Evolutionary conservation across 30 jellyfish, hydroid and myxozoan species (phyloP), one percentile per base, ranked within the genome.

Genomic region (Hydractinia echinata): DNA sequence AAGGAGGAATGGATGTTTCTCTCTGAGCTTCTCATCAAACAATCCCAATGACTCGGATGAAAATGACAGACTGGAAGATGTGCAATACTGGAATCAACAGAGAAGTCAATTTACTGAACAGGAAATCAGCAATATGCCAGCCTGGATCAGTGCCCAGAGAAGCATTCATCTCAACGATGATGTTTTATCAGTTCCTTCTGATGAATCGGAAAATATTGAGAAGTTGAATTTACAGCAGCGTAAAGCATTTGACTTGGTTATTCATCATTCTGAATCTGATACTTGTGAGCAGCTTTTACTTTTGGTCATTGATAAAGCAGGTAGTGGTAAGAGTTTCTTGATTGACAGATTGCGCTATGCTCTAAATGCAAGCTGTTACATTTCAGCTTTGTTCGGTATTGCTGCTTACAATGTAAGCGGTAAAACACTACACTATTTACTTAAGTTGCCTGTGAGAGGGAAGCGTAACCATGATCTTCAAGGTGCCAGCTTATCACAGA

Each of bases 1-100:
- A 81, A 76, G 52, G 89, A 81, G 69, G 89, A 70, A 54, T 67
- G 89, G 89, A 81, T 81, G 89, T 81, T 56, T 81, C 64, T 81
- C 19, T 72, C 89, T 51, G 89, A 81, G 18, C 53, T 81, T 49
- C 76, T 60, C 14, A 52, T n/a, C 8, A 7, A 67, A 67, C 21
- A 39, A 54, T 14, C 10, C 79, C 19, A 55, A 21, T 39, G 53
- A 44, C 15, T 20, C 44, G 72, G 55, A 20, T 10, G 73, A 71
- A 54, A 39, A 18, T 54, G 51, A n/a, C 64, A 39, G 64, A 8
- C 55, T 58, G 19, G 19, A 79, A 51, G 55, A 58, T 5, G n/a
- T 68, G 5, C 6, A 16, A 4, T 61, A 81, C 16, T n/a, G 16
- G 76, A 66, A 52, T 81, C 89, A 68, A 81, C 84, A 81, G 69